Conservation (phyloP, 2,888 invertebrate species). For the Acronicta aceris region DNA sequence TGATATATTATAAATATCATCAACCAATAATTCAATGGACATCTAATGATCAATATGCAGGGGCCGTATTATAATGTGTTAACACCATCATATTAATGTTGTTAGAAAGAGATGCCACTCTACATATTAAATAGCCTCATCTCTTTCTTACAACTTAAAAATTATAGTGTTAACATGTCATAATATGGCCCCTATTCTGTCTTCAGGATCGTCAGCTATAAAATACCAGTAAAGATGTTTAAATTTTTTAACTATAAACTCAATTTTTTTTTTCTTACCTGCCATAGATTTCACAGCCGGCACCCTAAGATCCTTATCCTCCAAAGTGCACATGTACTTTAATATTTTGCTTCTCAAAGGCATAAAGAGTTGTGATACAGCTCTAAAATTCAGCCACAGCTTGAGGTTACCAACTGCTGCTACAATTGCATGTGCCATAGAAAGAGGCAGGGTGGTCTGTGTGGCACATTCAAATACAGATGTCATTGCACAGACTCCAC, state of each 20-base stretch:
- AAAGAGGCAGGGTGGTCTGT: constrained; percentile 93
- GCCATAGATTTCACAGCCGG: constrained; percentile 98
- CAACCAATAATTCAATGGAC: not conserved
- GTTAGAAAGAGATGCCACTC: too few species aligned
- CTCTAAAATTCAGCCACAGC: constrained; percentile 97
- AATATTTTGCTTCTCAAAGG: constrained; percentile 96
- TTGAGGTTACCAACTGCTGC: constrained; percentile 97
- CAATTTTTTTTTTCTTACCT: constrained; percentile 83
- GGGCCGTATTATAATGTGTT: too few species aligned
- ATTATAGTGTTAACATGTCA: too few species aligned
- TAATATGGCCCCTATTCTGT: too few species aligned
- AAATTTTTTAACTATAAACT: too few species aligned
- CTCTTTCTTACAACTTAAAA: too few species aligned
- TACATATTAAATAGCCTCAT: too few species aligned
- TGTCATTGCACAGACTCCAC: constrained; percentile 96
- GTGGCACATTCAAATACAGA: constrained; percentile 94
- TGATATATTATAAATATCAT: not conserved
- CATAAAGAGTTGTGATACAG: constrained; percentile 96
- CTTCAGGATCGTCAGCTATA: too few species aligned
- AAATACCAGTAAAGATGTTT: too few species aligned
- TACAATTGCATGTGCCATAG: constrained; percentile 97
- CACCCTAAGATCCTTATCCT: constrained; percentile 96
- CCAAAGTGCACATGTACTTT: constrained; percentile 97
- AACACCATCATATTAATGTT: too few species aligned
- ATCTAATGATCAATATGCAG: not conserved